A percentile compares a stretch with the other conserved stretches of the same genome.
Evolutionary conservation across 2,797 vertebrate genomes (phyloP).

Genomic region (Acanthurus leucopareius): DNA sequence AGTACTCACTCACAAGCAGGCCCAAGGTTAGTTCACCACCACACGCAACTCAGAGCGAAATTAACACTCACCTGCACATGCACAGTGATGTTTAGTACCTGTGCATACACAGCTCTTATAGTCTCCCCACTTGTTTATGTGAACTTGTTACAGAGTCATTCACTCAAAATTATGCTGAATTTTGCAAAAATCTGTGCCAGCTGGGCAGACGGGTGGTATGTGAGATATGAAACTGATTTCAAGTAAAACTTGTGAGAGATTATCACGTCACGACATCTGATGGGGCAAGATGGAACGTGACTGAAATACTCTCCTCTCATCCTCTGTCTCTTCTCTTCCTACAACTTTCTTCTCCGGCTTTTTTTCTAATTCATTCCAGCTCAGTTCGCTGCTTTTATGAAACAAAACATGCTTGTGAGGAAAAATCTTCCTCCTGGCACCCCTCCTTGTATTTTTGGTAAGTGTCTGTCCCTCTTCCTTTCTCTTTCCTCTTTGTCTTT

Average conservation of each 20-base stretch:
- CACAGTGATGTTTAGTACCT: neutral
- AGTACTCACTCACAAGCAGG: conserved; percentile 92
- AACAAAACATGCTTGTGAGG: conserved; percentile 99
- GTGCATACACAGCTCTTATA: conserved; percentile 26
- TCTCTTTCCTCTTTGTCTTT: conserved; percentile 54
- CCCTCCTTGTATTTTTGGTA: conserved; percentile 98
- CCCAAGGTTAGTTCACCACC: conserved; percentile 89
- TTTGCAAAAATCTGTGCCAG: conserved; percentile 19
- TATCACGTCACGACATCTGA: conserved; percentile 62
- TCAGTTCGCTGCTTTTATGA: conserved; percentile 99
- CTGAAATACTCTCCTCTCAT: conserved; percentile 81
- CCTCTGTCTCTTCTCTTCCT: conserved; percentile 77
- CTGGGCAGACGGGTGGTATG: conserved; percentile 5
- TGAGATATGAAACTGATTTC: conserved; percentile 36
- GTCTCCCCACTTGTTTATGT: conserved; percentile 41
- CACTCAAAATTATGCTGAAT: conserved; percentile 29
- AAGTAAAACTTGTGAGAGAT: conserved; percentile 27
- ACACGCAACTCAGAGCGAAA: too few species aligned
- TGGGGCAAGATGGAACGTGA: conserved; percentile 69
- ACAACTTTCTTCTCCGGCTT: conserved; percentile 77
- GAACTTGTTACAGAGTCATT: conserved; percentile 52
- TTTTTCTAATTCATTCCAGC: conserved; percentile 92
- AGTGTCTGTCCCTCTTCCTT: conserved; percentile 86
- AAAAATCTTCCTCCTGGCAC: conserved; percentile 97
- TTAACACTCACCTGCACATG: neutral